Evolutionary conservation across 2,113 vertebrate genomes (phyloP).

Genomic region (Oncorhynchus gorbuscha): DNA sequence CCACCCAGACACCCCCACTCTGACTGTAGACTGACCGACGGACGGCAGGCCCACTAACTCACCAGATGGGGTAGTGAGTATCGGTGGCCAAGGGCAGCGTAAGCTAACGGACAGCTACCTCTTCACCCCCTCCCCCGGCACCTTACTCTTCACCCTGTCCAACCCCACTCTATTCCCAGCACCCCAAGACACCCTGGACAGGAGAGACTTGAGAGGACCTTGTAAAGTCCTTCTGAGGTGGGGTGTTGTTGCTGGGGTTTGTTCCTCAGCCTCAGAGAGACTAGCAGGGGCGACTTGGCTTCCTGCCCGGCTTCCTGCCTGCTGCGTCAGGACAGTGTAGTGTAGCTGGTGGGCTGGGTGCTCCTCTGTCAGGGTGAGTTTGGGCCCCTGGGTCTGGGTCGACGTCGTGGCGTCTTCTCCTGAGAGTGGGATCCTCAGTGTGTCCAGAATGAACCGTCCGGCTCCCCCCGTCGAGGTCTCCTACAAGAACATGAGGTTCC

Average conservation of each 20-base stretch:
- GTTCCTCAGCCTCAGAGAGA: too few relatives aligned
- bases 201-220: too few relatives aligned
- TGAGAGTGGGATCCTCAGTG: constrained; percentile 32
- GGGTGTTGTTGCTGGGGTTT: too few relatives aligned
- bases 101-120: constrained; percentile 25
- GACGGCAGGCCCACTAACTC: constrained; percentile 34
- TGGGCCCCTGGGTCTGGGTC: constrained; percentile 11
- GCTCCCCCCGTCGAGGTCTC: constrained; percentile 93
- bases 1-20: constrained; percentile 30
- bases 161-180: too few relatives aligned
- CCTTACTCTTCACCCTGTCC: too few relatives aligned
- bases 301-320: too few relatives aligned
- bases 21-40: constrained; percentile 50
- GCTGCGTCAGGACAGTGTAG: not conserved
- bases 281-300: too few relatives aligned
- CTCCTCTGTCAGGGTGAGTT: constrained; percentile 11
- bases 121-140: not conserved
- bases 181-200: too few relatives aligned
- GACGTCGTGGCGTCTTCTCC: not conserved
- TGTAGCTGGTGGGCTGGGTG: constrained; percentile 15
- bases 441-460: constrained; percentile 90
- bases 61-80: constrained; percentile 84
- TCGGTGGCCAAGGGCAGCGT: constrained; percentile 22
- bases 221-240: too few relatives aligned
- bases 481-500: constrained; percentile 97